Evolutionary conservation across 2,888 invertebrate genomes (phyloP), one percentile per base, ranked within the genome.

Genomic region (Pecten maximus): DNA sequence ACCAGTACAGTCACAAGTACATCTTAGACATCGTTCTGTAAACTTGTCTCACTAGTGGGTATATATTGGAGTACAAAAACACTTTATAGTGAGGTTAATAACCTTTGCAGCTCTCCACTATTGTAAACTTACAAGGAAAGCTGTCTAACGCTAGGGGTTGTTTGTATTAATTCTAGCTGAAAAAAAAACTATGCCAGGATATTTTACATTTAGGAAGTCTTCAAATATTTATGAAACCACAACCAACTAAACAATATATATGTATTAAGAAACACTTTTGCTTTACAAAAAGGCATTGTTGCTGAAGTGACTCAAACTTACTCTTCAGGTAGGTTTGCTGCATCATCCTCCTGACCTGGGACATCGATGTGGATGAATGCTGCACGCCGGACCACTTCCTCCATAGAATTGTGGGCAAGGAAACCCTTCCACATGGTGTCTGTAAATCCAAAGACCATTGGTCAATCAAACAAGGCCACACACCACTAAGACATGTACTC

Each of bases 361-460:
- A 97, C 92, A 96, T 98, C 98, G 87, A 99, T 98, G 96, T 98
- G 98, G 94, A 98, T 98, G 97, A 98, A 98, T 95, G 98, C 98
- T 89, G 98, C 98, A 48, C 98, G 97, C 94, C 98, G 98, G 96
- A 98, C 98, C 94, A 98, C 98, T 97, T 98, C 98, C 90, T 97
- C 97, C 98, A 98, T 98, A 93, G 98, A 98, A 23, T 98, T 98
- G 96, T 98, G 98, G 96, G 98, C 98, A 94, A 98, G 98, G 96
- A 98, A 98, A 96, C 98, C 98, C 96, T 98, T 98, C 97, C 98
- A 98, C 89, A 98, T 98, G 91, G 98, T 98, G 97, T 98, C 98
- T 98, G 97, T 35, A 23, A 90, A 91, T 15, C 39, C 28, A 50
- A 35, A 48, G 6, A 86, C 23, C 40, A 39, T 40, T 23, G 19